Evolutionary conservation across 2,888 invertebrate species (phyloP), one percentile per base, ranked within the genome.

Genomic region (Piscicola geometra): DNA sequence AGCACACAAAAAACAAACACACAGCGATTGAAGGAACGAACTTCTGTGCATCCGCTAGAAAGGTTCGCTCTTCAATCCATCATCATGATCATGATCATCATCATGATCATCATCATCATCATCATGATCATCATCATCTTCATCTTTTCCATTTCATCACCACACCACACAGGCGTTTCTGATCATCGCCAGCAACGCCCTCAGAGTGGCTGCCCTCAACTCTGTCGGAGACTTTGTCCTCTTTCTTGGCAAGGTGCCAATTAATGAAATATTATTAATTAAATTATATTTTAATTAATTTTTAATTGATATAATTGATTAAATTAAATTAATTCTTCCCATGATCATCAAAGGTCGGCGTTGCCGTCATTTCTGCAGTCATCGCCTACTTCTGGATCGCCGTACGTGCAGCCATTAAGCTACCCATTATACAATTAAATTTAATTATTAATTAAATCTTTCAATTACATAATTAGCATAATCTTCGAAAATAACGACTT

Each of bases 171-270:
- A 94, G 93, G 94, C 94, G 28, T 94, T 93, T 87, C 90, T 90
- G 82, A 92, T 83, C 25, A 82, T 91, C 21, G 86, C 89, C 0
- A 87, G 86, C 64, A 91, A 91, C 83, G 88, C 89, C 0, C 85
- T 95, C 56, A 91, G 93, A 88, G 91, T 96, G 79, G 92, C 93
- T 0, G 92, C 94, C 0, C 92, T 97, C 76, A 96, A 96, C 87
- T 91, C 92, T 80, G 89, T 94, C 67, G 96, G 95, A 3, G 94
- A 94, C 85, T 94, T 95, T 84, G 91, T 96, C 78, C 87, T 97
- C 69, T 94, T 97, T 84, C 87, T 97, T 79, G 94, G 93, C 75
- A 91, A 91, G 87, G 87, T 90, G 2, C 84, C 89, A 77, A 92
- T 95, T 76, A 93, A 93, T 3, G 5, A 5, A 41, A 41, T 41